Evolutionary conservation across 2,888 invertebrate genomes (phyloP).

Genomic region (Atrina japonica): DNA sequence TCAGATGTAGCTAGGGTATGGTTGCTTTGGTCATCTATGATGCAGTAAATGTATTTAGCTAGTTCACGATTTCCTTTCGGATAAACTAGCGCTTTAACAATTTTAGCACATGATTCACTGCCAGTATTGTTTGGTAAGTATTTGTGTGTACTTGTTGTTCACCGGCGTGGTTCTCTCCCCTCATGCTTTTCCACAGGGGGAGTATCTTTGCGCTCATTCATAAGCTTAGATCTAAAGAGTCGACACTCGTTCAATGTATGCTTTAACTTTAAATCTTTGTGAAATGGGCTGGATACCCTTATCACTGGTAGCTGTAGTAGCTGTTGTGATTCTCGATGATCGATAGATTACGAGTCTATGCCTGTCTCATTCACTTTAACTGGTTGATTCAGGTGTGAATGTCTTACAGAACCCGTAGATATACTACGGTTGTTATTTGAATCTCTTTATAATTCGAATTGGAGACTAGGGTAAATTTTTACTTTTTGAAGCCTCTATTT

Average conservation of each 20-base stretch:
- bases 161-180: constrained; percentile 1
- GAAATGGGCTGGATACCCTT: constrained; percentile 31
- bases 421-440: not conserved
- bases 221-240: constrained; percentile 6
- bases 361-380: not conserved
- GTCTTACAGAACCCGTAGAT: too few species aligned
- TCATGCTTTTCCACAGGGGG: not conserved
- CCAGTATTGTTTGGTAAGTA: too few species aligned
- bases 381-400: too few species aligned
- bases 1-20: constrained; percentile 5
- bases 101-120: constrained; percentile 25
- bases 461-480: constrained; percentile 42
- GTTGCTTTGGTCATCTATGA: constrained; percentile 24
- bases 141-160: constrained; percentile 5
- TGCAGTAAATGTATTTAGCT: constrained; percentile 22
- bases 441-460: not conserved
- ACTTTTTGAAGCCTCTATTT: not conserved
- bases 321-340: not conserved
- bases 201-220: constrained; percentile 2
- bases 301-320: not conserved
- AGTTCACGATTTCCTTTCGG: not conserved
- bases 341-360: not conserved
- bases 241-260: constrained; percentile 27
- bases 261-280: constrained; percentile 7
- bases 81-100: constrained; percentile 13